Evolutionary conservation across 2,888 invertebrate genomes (phyloP), one percentile per base, ranked within the genome.

Genomic region (Dasypolia templi): DNA sequence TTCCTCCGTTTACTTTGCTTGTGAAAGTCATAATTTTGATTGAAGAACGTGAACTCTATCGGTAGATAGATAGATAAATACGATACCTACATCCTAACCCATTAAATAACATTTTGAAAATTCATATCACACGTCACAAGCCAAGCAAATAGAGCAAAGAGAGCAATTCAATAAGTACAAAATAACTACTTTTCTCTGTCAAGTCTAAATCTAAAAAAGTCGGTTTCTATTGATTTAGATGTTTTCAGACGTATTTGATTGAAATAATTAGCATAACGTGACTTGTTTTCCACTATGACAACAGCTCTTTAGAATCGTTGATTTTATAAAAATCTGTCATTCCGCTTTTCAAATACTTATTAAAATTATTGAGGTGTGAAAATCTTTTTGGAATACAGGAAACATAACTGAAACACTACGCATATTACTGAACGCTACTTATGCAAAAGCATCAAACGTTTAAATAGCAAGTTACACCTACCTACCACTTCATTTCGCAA

Each of bases 401-500:
- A 46, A 32, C 7, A 46, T 29, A 5, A 64, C 42, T 70, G 32
- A n/a, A n/a, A n/a, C 14, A 70, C 51, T 39, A 29, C 14, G 62
- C 62, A 62, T 39, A 49, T 51, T n/a, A 39, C 19, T 42, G 19
- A 42, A 61, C 12, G 42, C 26, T 44, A 49, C 32, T 6, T 32
- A n/a, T 17, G 11, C n/a, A 35, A 19, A 53, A 17, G 0, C 5
- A 17, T 32, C 6, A 72, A 59, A 78, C 17, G 4, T 39, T 70
- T 22, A 7, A 63, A 78, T 22, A 44, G 4, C 29, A 42, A 64
- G 4, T 53, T 19, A 46, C 32, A 62, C 2, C 11, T 14, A 79
- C 32, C 6, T 39, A 82, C n/a, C 32, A 59, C 67, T 73, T 44
- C 19, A 61, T 67, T 74, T 44, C 22, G 6, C 56, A 72, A 68